Evolutionary conservation across 1,140 invertebrate species (phyloP).

Genomic region (Drosophila fuyamai): DNA sequence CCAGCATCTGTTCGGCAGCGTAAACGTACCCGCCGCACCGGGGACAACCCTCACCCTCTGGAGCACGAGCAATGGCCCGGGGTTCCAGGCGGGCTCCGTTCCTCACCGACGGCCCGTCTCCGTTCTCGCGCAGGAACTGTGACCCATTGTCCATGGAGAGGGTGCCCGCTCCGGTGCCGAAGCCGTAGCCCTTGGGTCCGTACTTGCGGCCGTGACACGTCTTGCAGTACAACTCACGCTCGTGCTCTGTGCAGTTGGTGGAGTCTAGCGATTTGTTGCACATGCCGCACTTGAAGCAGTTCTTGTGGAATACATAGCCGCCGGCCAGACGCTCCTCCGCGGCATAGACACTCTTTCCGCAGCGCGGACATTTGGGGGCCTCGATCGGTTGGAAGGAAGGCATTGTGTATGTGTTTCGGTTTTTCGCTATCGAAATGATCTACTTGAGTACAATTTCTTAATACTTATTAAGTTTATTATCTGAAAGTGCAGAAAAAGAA

Average conservation of each 20-base stretch:
- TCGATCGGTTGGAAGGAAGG: constrained; percentile 97
- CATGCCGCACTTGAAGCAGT: constrained; percentile 99
- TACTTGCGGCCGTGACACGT: constrained; percentile 98
- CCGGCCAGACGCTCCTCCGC: constrained; percentile 99
- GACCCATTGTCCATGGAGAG: constrained; percentile 98
- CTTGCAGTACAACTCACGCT: constrained; percentile 98
- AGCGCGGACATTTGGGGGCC: constrained; percentile 98
- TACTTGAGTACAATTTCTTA: constrained; percentile 57
- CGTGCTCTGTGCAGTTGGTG: constrained; percentile 98
- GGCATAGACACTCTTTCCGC: constrained; percentile 98
- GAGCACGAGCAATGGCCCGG: constrained; percentile 92
- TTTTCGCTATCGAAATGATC: constrained; percentile 52
- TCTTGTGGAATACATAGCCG: constrained; percentile 99
- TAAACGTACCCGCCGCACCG: constrained; percentile 96
- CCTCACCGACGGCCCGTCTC: constrained; percentile 54
- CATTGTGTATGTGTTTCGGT: constrained; percentile 85
- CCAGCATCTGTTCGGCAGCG: constrained; percentile 97
- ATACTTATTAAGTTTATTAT: constrained; percentile 76
- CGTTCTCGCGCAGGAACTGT: constrained; percentile 88
- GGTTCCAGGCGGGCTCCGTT: constrained; percentile 86
- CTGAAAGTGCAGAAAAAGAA: constrained; percentile 70
- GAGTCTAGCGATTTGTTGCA: constrained; percentile 99
- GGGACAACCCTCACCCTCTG: constrained; percentile 94
- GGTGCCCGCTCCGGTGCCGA: constrained; percentile 98
- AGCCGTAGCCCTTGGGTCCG: constrained; percentile 98